Conservation (phyloP, 2,113 vertebrate species). For the Ptilonorhynchus violaceus region DNA sequence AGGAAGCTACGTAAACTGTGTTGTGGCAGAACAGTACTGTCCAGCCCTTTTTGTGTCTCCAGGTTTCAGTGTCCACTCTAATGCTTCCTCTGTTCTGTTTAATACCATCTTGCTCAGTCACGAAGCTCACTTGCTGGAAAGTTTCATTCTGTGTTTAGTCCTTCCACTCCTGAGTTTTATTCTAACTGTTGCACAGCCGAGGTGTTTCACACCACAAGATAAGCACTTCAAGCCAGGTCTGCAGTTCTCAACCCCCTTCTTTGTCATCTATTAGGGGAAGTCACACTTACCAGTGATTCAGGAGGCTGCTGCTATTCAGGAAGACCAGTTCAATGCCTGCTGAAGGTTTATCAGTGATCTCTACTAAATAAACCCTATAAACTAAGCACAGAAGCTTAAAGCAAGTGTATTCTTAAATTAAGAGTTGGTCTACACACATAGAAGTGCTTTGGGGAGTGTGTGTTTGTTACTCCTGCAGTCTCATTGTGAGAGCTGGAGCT, state of each 20-base stretch:
- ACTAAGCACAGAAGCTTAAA: background rate
- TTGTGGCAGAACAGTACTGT: background rate
- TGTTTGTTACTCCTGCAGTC: background rate
- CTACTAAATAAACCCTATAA: background rate
- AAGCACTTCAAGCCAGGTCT: background rate
- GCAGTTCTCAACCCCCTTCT: background rate
- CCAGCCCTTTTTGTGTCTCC: background rate
- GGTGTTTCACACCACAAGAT: background rate
- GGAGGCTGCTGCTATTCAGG: background rate
- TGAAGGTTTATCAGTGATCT: background rate
- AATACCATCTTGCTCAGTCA: background rate
- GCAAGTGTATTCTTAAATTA: background rate
- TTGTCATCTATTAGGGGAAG: background rate
- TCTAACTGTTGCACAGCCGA: background rate
- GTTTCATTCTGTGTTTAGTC: background rate
- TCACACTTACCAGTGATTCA: background rate
- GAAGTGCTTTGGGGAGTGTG: background rate
- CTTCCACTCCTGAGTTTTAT: background rate
- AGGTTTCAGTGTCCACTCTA: background rate
- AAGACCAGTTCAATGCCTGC: background rate
- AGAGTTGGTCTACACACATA: background rate
- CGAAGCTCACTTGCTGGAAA: background rate
- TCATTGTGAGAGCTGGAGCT: background rate
- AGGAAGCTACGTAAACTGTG: background rate
- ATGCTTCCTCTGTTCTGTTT: background rate